These are phyloP conservation scores for Aquatica leii DNA, from an alignment of 2,888 invertebrate species.

Conservation along the genomic window DNA sequence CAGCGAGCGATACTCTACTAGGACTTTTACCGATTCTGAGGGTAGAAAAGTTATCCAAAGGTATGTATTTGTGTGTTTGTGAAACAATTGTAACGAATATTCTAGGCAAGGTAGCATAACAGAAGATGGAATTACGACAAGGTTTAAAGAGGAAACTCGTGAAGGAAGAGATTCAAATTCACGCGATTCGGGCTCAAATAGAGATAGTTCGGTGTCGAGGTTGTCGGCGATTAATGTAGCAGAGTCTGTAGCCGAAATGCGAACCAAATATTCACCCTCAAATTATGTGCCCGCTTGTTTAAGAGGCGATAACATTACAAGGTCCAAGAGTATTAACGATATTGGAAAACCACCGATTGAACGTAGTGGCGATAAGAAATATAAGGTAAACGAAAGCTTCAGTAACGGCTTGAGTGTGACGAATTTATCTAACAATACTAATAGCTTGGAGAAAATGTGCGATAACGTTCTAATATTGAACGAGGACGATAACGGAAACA, in stretches of 20 bases:
- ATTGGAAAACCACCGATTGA: slow-evolving; percentile 63
- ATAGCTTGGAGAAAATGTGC: slow-evolving; percentile 54
- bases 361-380: slow-evolving; percentile 56
- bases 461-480: slow-evolving; percentile 51
- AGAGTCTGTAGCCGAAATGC: slow-evolving; percentile 68
- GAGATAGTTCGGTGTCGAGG: slow-evolving; percentile 62
- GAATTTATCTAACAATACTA: slow-evolving; percentile 56
- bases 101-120: slow-evolving; percentile 58
- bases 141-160: slow-evolving; percentile 59
- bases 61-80: too few relatives aligned
- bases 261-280: slow-evolving; percentile 79
- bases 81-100: slow-evolving; percentile 18
- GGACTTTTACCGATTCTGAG: slow-evolving; percentile 66
- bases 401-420: slow-evolving; percentile 53
- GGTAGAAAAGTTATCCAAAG: slow-evolving; percentile 62
- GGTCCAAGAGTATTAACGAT: slow-evolving; percentile 68
- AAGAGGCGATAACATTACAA: slow-evolving; percentile 55
- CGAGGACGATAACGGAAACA: slow-evolving; percentile 69
- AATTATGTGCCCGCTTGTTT: slow-evolving; percentile 71
- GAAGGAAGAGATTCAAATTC: slow-evolving; percentile 53
- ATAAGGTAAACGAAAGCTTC: slow-evolving; percentile 54
- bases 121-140: slow-evolving; percentile 60
- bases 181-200: slow-evolving; percentile 56
- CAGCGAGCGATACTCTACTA: slow-evolving; percentile 65
- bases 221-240: slow-evolving; percentile 50